Base-by-base conservation (phyloP, 2,888 invertebrate genomes). In the Lamproptera curius region DNA sequence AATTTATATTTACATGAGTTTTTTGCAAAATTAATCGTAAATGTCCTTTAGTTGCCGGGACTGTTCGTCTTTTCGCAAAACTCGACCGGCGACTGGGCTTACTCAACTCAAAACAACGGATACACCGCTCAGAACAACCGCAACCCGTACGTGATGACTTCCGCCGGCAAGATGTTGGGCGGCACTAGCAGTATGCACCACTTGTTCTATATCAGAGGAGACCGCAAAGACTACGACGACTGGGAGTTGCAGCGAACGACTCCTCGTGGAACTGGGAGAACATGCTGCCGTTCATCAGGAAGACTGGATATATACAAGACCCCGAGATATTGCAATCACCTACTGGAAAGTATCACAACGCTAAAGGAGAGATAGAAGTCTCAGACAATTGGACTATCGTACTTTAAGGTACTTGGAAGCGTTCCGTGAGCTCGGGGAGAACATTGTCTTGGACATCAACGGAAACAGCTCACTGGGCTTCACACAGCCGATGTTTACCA, bases 91-190 rank as follows among this genome's bases (percentile, higher is more conserved):
- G 52, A 52, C 5, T 56, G 53, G 53, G 50, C 42, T 10, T 47
- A 42, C 31, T 46, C 28, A 1, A 34, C 53, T 1, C 28, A 42
- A 14, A 13, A 54, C 28, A 49, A 52, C 14, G 89, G 89, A 66
- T 70, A 42, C 88, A 84, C 64, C 67, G 73, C 51, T 78, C 87
- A 8, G 72, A 76, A 53, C 72, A 73, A 6, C 52, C 62, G 44
- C 62, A 71, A 40, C 57, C 68, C 44, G 57, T 56, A 62, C 67
- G 26, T 73, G 68, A 28, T 62, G 17, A 28, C 63, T 48, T 58
- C 90, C 4, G 75, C 89, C 23, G 92, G 92, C 0, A 91, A 90
- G 59, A 77, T 89, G 57, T 70, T 91, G 55, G 91, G 91, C 34
- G 91, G 91, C 0, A 75, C 79, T 0, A 89, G 90, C 16, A 73